phyloP scores from a whole-genome alignment of 2,797 vertebrate genomes.

The Ctenochaetus hawaiiensis region DNA sequence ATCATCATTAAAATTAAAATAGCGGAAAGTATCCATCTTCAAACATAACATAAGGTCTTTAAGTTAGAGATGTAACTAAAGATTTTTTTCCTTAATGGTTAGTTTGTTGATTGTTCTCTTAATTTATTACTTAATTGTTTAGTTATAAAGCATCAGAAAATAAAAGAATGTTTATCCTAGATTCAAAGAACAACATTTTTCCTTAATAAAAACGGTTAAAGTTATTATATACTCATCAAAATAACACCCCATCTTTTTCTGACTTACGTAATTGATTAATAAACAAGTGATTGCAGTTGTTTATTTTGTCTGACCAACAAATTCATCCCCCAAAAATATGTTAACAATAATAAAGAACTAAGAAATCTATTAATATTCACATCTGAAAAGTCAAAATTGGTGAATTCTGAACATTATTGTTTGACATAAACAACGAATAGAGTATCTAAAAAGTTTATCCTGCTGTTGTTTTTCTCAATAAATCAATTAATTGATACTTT shows the following conservation, averaged over 20 bases:
- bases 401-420: background rate
- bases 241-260: no score
- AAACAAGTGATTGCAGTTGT: no score
- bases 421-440: background rate
- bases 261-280: no score
- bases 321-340: no score
- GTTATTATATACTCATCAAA: no score
- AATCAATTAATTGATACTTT: background rate
- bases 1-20: background rate
- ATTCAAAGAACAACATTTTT: no score
- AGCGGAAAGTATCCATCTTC: background rate
- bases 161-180: no score
- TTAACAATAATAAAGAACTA: background rate
- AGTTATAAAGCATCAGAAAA: background rate
- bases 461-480: background rate
- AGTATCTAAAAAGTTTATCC: background rate
- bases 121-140: background rate
- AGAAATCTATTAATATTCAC: background rate
- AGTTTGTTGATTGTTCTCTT: background rate
- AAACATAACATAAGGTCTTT: background rate
- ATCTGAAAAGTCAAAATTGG: background rate
- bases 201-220: no score
- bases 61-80: background rate
- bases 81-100: background rate
- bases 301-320: no score